Evolutionary conservation across 2,888 invertebrate species (phyloP).

Genomic region (Macropis europaea): DNA sequence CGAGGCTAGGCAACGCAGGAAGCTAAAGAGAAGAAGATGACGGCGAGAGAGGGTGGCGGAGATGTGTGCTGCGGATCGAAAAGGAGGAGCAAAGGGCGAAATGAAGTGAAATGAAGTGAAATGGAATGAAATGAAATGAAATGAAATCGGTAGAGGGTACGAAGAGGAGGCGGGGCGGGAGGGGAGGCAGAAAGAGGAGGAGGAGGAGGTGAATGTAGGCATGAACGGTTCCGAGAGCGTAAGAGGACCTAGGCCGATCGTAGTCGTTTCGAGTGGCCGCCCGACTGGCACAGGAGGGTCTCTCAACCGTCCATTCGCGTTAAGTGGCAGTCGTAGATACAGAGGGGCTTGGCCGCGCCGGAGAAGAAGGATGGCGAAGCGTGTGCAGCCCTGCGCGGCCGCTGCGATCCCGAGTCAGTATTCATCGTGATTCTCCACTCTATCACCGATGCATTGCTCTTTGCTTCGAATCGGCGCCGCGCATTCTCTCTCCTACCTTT

Average conservation of each 20-base stretch:
- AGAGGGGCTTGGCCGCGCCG: conserved; percentile 32
- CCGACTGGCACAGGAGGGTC: conserved; percentile 61
- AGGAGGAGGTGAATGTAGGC: conserved; percentile 16
- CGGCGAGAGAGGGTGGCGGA: neutral
- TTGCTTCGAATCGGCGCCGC: conserved; percentile 22
- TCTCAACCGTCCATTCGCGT: conserved; percentile 68
- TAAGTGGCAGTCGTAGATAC: conserved; percentile 67
- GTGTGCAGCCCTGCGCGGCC: conserved; percentile 43
- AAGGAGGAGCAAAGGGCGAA: too few species aligned
- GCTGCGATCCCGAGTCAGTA: conserved; percentile 51
- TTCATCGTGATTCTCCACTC: conserved; percentile 51
- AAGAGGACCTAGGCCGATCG: conserved; percentile 47
- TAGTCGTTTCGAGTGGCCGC: conserved; percentile 46
- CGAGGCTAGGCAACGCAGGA: conserved; percentile 24
- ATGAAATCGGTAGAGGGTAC: too few species aligned
- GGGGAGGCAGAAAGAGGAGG: neutral
- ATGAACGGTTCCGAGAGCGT: conserved; percentile 43
- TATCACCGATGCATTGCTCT: conserved; percentile 30
- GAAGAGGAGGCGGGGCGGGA: neutral
- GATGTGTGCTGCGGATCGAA: too few species aligned
- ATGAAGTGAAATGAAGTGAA: too few species aligned
- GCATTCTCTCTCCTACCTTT: conserved; percentile 3
- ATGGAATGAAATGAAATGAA: too few species aligned
- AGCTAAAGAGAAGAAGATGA: neutral
- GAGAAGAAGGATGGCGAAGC: conserved; percentile 39